Percentiles rank a stretch among this genome's conserved stretches.
These are phyloP conservation scores for Ametastegia equiseti DNA, from an alignment of 2,888 invertebrate genomes.

Conservation along the genomic window DNA sequence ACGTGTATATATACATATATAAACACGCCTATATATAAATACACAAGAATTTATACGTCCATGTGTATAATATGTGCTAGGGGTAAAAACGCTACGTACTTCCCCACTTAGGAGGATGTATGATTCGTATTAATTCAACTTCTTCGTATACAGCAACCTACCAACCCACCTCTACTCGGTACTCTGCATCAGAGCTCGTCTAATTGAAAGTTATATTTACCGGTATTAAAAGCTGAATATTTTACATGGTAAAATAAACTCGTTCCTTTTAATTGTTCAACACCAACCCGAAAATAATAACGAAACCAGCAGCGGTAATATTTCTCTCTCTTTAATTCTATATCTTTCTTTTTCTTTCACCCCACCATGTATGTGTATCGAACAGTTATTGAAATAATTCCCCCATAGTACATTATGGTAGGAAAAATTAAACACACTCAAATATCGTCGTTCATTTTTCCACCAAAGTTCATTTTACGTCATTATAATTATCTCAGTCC, in stretches of 20 bases:
- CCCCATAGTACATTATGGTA: too few relatives aligned
- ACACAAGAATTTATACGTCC: constrained; percentile 5
- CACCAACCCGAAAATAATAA: neutral
- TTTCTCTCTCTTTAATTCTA: neutral
- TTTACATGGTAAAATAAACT: neutral
- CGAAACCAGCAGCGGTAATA: neutral
- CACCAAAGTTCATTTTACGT: too few relatives aligned
- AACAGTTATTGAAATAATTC: neutral
- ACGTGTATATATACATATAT: neutral
- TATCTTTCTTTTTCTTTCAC: neutral
- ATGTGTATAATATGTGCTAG: neutral
- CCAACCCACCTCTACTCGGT: neutral
- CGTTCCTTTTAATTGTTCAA: neutral
- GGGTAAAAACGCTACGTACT: constrained; percentile 13
- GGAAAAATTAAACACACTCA: too few relatives aligned
- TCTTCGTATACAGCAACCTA: constrained; percentile 9
- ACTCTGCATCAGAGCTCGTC: constrained; percentile 34
- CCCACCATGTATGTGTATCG: neutral
- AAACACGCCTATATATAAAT: neutral
- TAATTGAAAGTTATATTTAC: constrained; percentile 41
- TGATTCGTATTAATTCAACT: constrained; percentile 44
- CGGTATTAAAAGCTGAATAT: constrained; percentile 16
- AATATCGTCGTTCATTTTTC: too few relatives aligned
- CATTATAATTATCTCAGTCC: too few relatives aligned
- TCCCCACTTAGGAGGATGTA: constrained; percentile 12